Evolutionary conservation across 1,140 invertebrate genomes (phyloP).

Genomic region (Lepidurus arcticus): DNA sequence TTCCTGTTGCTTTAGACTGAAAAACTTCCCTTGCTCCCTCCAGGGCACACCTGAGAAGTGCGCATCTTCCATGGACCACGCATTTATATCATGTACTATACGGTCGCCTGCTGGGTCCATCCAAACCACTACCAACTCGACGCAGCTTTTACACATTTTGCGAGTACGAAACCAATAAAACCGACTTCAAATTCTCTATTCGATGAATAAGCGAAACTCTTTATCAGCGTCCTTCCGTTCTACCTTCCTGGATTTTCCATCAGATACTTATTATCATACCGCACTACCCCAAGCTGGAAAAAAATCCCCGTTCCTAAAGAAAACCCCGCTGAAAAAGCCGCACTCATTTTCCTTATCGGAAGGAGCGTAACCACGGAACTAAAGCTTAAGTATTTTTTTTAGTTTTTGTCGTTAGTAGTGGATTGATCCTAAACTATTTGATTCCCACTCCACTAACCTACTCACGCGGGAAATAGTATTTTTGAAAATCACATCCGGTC

Average conservation of each 20-base stretch:
- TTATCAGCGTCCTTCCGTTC: neutral
- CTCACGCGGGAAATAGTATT: neutral
- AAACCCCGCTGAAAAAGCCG: neutral
- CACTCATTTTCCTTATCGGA: neutral
- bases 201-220: neutral
- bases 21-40: neutral
- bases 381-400: neutral
- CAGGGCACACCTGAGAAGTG: slow-evolving; percentile 11
- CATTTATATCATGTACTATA: neutral
- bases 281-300: neutral
- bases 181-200: neutral
- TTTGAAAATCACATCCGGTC: neutral
- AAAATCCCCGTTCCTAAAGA: neutral
- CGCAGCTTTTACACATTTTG: neutral
- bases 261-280: neutral
- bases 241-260: neutral
- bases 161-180: neutral
- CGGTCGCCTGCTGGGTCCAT: slow-evolving; percentile 16
- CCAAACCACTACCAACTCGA: neutral
- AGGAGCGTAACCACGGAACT: neutral
- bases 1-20: neutral
- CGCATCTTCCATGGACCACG: neutral
- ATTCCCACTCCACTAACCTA: slow-evolving; percentile 7
- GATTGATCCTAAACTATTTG: neutral
- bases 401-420: neutral